Evolutionary conservation across 2,113 vertebrate species (phyloP).

Genomic region (Hypocryptadius cinnamomeus): DNA sequence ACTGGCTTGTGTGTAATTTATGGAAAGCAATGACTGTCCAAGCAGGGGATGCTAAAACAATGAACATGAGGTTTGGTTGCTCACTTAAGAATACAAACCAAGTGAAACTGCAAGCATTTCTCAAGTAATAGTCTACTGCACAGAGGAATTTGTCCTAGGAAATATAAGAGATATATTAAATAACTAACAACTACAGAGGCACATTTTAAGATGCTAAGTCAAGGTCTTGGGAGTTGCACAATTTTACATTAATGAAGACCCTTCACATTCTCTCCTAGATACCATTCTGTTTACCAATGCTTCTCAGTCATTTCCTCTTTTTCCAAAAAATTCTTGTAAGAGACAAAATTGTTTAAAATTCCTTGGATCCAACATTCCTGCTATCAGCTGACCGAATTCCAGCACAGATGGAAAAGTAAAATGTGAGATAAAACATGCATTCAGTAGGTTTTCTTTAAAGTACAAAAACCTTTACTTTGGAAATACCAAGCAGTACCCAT

Average conservation of each 20-base stretch:
- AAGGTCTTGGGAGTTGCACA: background rate
- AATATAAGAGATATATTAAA: background rate
- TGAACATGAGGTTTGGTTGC: background rate
- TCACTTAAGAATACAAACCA: background rate
- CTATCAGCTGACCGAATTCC: background rate
- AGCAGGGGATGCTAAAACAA: conserved; percentile 36
- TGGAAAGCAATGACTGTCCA: conserved; percentile 66
- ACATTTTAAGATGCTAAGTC: background rate
- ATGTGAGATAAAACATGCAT: background rate
- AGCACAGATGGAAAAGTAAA: background rate
- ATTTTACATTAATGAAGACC: background rate
- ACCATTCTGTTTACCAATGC: background rate
- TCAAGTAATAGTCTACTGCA: background rate
- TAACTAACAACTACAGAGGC: background rate
- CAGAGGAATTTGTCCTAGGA: background rate
- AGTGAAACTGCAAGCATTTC: background rate
- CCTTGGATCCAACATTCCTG: background rate
- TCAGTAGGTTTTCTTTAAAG: background rate
- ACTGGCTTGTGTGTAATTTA: conserved; percentile 55
- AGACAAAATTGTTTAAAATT: background rate
- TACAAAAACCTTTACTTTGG: background rate
- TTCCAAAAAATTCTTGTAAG: background rate
- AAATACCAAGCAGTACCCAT: background rate
- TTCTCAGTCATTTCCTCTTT: background rate
- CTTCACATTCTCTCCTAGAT: background rate